A percentile compares a stretch with the other conserved stretches of the same genome.
These are phyloP conservation scores for Drosophila melanica DNA, from an alignment of 1,140 invertebrate species.

Conservation along the genomic window DNA sequence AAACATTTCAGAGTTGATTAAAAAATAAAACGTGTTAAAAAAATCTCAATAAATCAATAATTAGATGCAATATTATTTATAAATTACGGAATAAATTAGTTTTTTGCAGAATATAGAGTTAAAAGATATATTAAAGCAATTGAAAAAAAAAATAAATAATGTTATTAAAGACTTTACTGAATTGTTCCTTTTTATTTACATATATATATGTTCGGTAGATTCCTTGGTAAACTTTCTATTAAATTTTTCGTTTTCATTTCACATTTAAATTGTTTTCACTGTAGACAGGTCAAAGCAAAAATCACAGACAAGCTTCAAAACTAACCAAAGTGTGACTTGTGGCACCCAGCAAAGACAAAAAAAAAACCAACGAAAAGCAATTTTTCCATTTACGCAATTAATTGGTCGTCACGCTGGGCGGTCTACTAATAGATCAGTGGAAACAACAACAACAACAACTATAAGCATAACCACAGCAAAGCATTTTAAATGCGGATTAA, in stretches of 20 bases:
- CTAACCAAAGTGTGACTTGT: conserved; percentile 71
- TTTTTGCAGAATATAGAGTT: too few relatives aligned
- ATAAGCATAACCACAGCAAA: conserved; percentile 25
- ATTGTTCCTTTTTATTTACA: not conserved
- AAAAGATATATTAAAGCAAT: too few relatives aligned
- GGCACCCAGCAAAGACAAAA: conserved; percentile 72
- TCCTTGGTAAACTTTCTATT: too few relatives aligned
- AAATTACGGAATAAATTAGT: not conserved
- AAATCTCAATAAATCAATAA: too few relatives aligned
- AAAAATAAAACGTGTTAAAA: not conserved
- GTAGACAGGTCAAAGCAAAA: not conserved
- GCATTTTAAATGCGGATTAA: conserved; percentile 67
- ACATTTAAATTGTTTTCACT: not conserved
- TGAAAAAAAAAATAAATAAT: too few relatives aligned
- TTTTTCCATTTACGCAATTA: conserved; percentile 82
- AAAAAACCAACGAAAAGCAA: conserved; percentile 68
- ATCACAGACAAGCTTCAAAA: conserved; percentile 4
- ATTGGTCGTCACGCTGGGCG: conserved; percentile 71
- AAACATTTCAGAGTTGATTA: conserved; percentile 9
- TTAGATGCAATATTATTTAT: not conserved
- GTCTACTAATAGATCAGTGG: conserved; percentile 66
- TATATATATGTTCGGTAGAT: not conserved
- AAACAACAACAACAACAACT: conserved; percentile 24
- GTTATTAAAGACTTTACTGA: too few relatives aligned
- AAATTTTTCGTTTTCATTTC: too few relatives aligned